phyloP scores from a whole-genome alignment of 2,113 vertebrate genomes.

The Andinoacara biseriatus region DNA sequence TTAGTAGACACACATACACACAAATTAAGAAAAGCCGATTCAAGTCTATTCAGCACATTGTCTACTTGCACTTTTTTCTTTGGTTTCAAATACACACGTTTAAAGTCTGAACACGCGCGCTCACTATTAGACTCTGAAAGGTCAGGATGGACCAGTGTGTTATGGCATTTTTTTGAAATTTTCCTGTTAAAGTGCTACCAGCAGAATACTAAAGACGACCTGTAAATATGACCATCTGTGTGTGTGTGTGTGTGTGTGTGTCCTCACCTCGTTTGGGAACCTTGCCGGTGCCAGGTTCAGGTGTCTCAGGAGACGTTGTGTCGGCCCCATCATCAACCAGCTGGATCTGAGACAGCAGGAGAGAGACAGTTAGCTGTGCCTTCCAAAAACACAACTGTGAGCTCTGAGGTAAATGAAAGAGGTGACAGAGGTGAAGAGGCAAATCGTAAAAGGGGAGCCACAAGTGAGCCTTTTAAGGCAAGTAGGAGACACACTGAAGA shows the following conservation, averaged over 20 bases:
- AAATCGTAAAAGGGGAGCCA: not conserved
- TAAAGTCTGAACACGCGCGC: not conserved
- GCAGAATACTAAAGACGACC: not conserved
- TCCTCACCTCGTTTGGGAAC: conserved; percentile 89
- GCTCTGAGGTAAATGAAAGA: not conserved
- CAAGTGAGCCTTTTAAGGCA: not conserved
- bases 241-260: not conserved
- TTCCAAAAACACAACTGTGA: not conserved
- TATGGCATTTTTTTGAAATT: not conserved
- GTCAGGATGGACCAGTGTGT: not conserved
- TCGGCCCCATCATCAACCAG: conserved; percentile 93
- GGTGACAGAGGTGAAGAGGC: conserved; percentile 3
- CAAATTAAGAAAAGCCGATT: too few species aligned
- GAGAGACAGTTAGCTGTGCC: not conserved
- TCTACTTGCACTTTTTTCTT: too few species aligned
- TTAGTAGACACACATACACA: too few species aligned
- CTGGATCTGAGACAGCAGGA: conserved; percentile 85
- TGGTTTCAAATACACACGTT: conserved; percentile 4
- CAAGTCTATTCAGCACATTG: too few species aligned
- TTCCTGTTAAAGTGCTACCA: not conserved
- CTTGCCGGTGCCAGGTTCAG: conserved; percentile 85
- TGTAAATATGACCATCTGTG: not conserved
- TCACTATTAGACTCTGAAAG: not conserved
- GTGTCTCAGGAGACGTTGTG: conserved; percentile 94
- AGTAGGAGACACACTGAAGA: conserved; percentile 8